Conservation (phyloP, 2,797 vertebrate genomes). For the Phoxinus dragarum region DNA sequence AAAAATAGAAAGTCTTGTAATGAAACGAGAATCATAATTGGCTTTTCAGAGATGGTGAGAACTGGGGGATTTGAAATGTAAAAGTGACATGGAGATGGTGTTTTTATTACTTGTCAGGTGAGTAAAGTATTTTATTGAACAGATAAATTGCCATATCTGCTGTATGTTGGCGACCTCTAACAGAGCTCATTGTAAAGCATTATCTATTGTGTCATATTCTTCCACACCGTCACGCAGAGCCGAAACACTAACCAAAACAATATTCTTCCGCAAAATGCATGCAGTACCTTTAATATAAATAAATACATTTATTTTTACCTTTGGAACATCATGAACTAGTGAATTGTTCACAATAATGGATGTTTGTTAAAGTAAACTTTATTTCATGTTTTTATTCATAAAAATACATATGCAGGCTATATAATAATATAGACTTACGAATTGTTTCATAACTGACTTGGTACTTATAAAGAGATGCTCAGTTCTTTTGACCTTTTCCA, state of each 20-base stretch:
- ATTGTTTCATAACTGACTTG: constrained; percentile 20
- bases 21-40: too few relatives aligned
- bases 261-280: neutral
- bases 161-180: neutral
- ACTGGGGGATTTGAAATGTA: too few relatives aligned
- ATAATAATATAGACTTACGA: neutral
- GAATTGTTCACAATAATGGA: neutral
- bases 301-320: neutral
- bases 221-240: neutral
- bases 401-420: neutral
- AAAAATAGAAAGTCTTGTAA: too few relatives aligned
- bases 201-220: neutral
- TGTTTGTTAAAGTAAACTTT: neutral
- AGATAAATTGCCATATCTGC: neutral
- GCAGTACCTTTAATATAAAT: neutral
- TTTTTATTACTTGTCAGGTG: neutral
- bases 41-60: too few relatives aligned
- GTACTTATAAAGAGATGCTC: constrained; percentile 1
- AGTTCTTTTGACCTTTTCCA: constrained; percentile 39
- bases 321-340: neutral
- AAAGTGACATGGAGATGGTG: too few relatives aligned
- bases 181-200: neutral
- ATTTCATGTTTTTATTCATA: neutral
- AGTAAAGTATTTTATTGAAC: neutral
- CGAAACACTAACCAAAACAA: neutral